These are phyloP conservation scores for Plectropomus leopardus DNA, from an alignment of 2,113 vertebrate genomes.

Conservation along the genomic window DNA sequence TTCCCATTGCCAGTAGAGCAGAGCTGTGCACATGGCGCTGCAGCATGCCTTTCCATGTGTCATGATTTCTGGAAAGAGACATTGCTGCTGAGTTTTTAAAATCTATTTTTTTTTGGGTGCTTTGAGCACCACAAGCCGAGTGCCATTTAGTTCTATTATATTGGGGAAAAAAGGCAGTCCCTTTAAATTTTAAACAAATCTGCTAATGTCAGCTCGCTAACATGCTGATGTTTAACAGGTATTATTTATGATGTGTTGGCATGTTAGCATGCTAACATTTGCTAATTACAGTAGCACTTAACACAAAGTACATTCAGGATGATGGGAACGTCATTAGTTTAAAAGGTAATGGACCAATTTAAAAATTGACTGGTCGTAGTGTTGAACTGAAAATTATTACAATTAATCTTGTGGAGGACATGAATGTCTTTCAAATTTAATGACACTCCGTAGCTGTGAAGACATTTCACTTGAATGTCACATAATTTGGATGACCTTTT, in stretches of 20 bases:
- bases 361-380: not conserved
- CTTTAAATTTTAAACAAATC: no score
- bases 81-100: no score
- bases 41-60: no score
- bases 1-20: no score
- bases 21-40: no score
- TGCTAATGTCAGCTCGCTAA: not conserved
- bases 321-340: not conserved
- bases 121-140: no score
- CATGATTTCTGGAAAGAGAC: no score
- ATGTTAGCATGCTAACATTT: not conserved
- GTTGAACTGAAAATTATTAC: not conserved
- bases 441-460: not conserved
- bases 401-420: not conserved
- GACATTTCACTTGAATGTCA: conserved; percentile 10
- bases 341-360: not conserved
- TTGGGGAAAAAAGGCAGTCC: no score
- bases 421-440: not conserved
- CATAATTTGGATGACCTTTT: not conserved
- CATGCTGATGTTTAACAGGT: not conserved
- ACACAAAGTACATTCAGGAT: not conserved
- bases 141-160: no score
- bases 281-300: not conserved
- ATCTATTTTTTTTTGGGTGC: no score
- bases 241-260: not conserved